A percentile compares a stretch with the other conserved stretches of the same genome.
These are phyloP conservation scores for Upupa epops DNA, from an alignment of 2,113 vertebrate genomes.

Conservation along the genomic window DNA sequence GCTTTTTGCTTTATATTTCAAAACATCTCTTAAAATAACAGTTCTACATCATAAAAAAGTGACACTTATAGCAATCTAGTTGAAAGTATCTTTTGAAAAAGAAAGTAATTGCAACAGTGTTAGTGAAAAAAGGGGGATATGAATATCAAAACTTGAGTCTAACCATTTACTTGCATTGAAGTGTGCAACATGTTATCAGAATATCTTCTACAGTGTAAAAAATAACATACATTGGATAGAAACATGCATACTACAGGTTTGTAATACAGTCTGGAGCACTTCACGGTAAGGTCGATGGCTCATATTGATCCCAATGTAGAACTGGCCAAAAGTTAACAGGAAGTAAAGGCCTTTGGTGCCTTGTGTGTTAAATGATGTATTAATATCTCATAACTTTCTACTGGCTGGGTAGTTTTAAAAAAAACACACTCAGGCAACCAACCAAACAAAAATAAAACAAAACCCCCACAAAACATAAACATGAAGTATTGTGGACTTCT, in stretches of 20 bases:
- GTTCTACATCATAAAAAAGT: background rate
- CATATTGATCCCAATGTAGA: background rate
- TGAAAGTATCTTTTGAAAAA: background rate
- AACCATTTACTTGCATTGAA: background rate
- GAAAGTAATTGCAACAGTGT: background rate
- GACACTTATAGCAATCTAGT: background rate
- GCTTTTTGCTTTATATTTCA: conserved; percentile 11
- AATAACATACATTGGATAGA: background rate
- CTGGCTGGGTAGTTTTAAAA: background rate
- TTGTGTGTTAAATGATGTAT: background rate
- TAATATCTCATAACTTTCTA: background rate
- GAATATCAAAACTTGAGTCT: background rate
- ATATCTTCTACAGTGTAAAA: background rate
- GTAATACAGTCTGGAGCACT: background rate
- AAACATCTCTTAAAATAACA: conserved; percentile 22
- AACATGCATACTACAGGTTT: background rate
- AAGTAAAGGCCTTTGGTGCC: background rate
- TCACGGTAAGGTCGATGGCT: background rate
- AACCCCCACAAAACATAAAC: accelerated
- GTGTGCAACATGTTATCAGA: background rate
- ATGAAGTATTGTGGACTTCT: background rate
- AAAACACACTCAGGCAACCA: background rate
- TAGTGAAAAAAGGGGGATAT: background rate
- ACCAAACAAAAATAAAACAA: background rate
- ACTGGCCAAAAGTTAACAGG: background rate